Percentiles rank a stretch among this genome's conserved stretches.
Conservation (phyloP, 2,113 vertebrate species). For the Periophthalmus modestus region DNA sequence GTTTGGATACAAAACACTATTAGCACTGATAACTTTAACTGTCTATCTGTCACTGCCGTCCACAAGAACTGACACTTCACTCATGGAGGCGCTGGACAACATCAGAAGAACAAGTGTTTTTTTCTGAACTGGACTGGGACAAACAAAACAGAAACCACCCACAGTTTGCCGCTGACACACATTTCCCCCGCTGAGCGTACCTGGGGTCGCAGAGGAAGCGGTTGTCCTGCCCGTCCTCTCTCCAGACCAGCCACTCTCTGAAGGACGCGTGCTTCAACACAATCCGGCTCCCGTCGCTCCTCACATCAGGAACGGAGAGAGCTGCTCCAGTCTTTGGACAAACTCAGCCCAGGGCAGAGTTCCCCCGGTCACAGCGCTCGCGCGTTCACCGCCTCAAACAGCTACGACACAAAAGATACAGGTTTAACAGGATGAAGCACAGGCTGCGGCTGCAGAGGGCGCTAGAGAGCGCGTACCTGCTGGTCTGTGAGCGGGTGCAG, state of each 20-base stretch:
- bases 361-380: conserved; percentile 51
- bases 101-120: too few species aligned
- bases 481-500: conserved; percentile 95
- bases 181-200: conserved; percentile 67
- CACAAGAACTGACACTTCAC: too few species aligned
- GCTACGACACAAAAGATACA: conserved; percentile 63
- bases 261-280: conserved; percentile 97
- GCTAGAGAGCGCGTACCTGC: too few species aligned
- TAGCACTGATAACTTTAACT: too few species aligned
- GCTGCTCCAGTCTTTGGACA: conserved; percentile 91
- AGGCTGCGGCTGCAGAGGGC: neutral
- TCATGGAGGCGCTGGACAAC: too few species aligned
- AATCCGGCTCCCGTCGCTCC: conserved; percentile 91
- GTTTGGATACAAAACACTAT: too few species aligned
- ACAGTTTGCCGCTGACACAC: too few species aligned
- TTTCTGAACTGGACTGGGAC: too few species aligned
- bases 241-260: conserved; percentile 97
- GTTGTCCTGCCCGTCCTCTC: conserved; percentile 96
- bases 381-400: conserved; percentile 86
- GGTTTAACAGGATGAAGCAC: neutral
- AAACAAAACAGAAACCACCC: too few species aligned
- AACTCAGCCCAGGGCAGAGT: conserved; percentile 91
- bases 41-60: too few species aligned
- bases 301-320: conserved; percentile 90
- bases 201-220: conserved; percentile 97